Evolutionary conservation across 2,113 vertebrate genomes (phyloP), one percentile per base, ranked within the genome.

Genomic region (Ictidomys tridecemlineatus): DNA sequence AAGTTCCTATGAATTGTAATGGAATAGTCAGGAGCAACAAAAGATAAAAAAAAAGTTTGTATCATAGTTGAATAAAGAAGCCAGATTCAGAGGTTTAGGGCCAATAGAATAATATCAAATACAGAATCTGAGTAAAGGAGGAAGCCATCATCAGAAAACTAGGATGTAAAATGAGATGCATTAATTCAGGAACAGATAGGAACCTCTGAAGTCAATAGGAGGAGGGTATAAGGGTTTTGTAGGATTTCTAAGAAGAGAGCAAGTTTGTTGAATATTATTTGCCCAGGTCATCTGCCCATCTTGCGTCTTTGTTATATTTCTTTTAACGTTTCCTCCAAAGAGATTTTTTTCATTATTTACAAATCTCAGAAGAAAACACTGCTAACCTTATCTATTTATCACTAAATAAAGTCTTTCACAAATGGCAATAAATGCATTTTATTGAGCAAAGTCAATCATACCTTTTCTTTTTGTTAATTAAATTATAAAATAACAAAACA

Each of bases 391-490:
- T 17, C n/a, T 77, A 77, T 9, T 77, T 6, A 34, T 67, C 10
- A 14, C n/a, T 80, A 90, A 79, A 42, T 90, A 85, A 85, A 87
- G 0, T 14, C 32, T 92, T 93, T 72, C 32, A 8, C 70, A 92
- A 70, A 18, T 73, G 13, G 16, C 0, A 9, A 17, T 70, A 93
- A 58, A 2, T 88, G 82, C 26, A 91, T 37, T 95, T 87, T 69
- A 37, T 5, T 79, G 22, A 87, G 73, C 8, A 37, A 17, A 74
- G 32, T 48, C 13, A 48, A 34, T 20, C 2, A 9, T 78, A 30
- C 53, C 26, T 88, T 94, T 87, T 70, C 37, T 91, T 87, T 84
- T 84, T 32, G 18, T 88, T 83, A 85, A 72, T 12, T 69, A 69
- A 85, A 93, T 92, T 74, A 30, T 78, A 94, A 18, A 24, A 56